Percentiles rank a stretch among this genome's conserved stretches.
These are phyloP conservation scores for Rhynchotus rufescens DNA, from an alignment of 2,797 vertebrate genomes.

Conservation along the genomic window DNA sequence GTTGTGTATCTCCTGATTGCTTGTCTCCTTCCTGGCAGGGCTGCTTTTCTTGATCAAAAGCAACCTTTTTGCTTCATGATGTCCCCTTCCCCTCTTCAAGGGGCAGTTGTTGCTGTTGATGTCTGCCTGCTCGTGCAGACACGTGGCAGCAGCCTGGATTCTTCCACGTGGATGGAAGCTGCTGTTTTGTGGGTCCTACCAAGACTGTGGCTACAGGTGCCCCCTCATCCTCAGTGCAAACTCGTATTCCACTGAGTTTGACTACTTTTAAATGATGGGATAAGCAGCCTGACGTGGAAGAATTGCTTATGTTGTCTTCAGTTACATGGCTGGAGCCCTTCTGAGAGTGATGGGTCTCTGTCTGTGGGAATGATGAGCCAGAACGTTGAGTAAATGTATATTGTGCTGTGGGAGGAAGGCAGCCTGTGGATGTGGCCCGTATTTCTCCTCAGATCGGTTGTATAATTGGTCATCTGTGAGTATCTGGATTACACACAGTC, in stretches of 20 bases:
- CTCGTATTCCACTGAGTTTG: neutral
- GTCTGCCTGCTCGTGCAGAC: neutral
- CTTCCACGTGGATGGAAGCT: neutral
- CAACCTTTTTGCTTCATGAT: neutral
- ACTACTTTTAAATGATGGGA: neutral
- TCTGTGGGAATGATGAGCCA: neutral
- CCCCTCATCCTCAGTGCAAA: neutral
- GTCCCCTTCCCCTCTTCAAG: neutral
- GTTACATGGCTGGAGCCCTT: neutral
- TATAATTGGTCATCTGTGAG: neutral
- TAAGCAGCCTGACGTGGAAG: neutral
- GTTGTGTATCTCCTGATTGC: neutral
- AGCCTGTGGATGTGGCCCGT: neutral
- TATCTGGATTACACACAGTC: neutral
- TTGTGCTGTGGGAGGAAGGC: neutral
- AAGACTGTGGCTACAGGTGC: neutral
- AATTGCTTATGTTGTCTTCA: constrained; percentile 22
- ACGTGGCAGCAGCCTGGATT: neutral
- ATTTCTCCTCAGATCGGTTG: constrained; percentile 23
- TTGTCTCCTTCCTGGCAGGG: neutral
- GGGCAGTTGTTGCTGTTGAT: neutral
- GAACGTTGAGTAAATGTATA: neutral
- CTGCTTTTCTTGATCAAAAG: neutral
- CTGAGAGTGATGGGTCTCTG: neutral
- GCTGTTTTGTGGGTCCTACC: neutral